These are phyloP conservation scores for Sus cebifrons DNA, from an alignment of 2,797 vertebrate genomes.

Conservation along the genomic window DNA sequence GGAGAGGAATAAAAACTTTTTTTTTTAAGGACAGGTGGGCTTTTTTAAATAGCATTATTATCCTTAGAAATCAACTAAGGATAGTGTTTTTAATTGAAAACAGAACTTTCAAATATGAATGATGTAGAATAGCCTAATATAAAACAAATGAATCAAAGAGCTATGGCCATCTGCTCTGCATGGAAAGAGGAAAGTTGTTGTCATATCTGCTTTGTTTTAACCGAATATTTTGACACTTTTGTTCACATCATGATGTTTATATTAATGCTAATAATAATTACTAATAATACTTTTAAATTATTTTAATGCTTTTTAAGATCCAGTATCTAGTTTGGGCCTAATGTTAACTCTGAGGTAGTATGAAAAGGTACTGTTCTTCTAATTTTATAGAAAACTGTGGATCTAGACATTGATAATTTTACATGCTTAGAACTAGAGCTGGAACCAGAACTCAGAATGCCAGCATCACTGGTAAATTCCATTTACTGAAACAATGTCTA, in stretches of 20 bases:
- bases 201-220: constrained; percentile 3
- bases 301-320: constrained; percentile 29
- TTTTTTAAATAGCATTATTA: not conserved
- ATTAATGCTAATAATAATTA: constrained; percentile 25
- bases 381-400: constrained; percentile 1
- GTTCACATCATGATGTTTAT: not conserved
- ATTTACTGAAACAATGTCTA: not conserved
- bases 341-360: constrained; percentile 8
- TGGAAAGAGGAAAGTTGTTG: not conserved
- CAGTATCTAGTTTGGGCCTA: not conserved
- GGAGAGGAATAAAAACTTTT: not conserved
- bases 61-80: not conserved
- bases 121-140: constrained; percentile 15
- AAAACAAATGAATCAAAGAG: constrained; percentile 57
- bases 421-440: constrained; percentile 40
- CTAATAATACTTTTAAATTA: constrained; percentile 11
- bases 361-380: not conserved
- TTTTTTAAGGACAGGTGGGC: constrained; percentile 1
- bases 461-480: not conserved
- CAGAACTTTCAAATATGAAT: constrained; percentile 19
- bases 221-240: not conserved
- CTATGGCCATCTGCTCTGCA: not conserved
- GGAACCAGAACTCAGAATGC: constrained; percentile 10
- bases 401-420: not conserved
- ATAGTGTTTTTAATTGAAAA: constrained; percentile 43